These are phyloP conservation scores for Drosophila prolongata DNA, from an alignment of 2,888 invertebrate genomes.

Conservation along the genomic window DNA sequence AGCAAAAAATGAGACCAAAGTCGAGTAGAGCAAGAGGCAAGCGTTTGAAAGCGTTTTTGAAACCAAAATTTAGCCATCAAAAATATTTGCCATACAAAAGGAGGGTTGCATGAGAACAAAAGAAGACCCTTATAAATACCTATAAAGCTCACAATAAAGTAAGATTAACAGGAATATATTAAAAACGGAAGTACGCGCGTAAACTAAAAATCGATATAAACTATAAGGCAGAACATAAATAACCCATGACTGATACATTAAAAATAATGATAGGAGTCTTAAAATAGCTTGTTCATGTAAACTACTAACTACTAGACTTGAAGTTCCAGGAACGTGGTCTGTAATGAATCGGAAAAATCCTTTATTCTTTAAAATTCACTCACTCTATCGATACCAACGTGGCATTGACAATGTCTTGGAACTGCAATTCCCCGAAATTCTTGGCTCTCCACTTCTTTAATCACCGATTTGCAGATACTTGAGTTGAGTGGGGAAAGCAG, in stretches of 20 bases:
- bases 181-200: neutral
- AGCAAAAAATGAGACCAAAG: slow-evolving; percentile 30
- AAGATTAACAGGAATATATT: neutral
- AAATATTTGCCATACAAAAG: neutral
- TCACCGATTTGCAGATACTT: slow-evolving; percentile 34
- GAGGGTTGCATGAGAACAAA: neutral
- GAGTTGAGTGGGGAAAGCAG: slow-evolving; percentile 11
- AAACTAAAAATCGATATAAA: neutral
- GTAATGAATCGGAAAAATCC: neutral
- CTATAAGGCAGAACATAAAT: neutral
- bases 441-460: slow-evolving; percentile 8
- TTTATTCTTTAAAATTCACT: slow-evolving; percentile 9
- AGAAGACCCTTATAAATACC: neutral
- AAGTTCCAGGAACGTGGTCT: no score
- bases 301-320: neutral
- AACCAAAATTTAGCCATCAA: slow-evolving; percentile 2
- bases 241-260: neutral
- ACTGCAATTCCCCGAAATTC: neutral
- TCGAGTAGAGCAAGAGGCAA: slow-evolving; percentile 3
- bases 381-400: neutral
- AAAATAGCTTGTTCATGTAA: neutral
- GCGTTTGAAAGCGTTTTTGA: slow-evolving; percentile 4
- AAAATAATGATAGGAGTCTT: neutral
- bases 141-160: neutral
- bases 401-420: slow-evolving; percentile 28